Evolutionary conservation across 2,888 invertebrate genomes (phyloP), one percentile per base, ranked within the genome.

Genomic region (Apodemia duryi): DNA sequence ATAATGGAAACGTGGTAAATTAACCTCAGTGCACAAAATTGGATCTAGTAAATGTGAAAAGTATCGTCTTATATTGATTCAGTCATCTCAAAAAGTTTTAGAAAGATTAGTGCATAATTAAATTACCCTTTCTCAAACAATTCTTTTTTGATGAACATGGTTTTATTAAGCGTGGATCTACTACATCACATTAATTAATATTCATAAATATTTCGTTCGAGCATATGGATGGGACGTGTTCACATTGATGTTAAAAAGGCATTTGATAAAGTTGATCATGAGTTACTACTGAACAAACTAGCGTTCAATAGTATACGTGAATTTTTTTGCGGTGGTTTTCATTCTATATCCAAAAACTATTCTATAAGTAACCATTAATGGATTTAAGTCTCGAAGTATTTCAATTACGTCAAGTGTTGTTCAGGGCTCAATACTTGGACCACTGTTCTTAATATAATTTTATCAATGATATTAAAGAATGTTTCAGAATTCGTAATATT

Each of bases 401-500:
- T 28, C 10, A 28, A 66, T 69, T 28, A 65, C 52, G 1, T 71
- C 71, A 6, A 70, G 74, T 6, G 72, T 74, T 7, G 69, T 70
- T 0, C 74, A 73, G 38, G 73, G 73, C 6, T 72, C 70, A 9
- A 70, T 70, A 29, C 29, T 72, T 10, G 72, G 72, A 9, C 70
- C 71, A 29, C 32, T 70, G 9, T 54, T 71, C 6, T 71, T 73
- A 49, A 66, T 66, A 21, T 29, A 70, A 3, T 72, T 69, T 60
- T 21, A 69, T 72, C 28, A 72, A 71, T 63, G 70, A 70, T 49
- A 62, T 72, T n/a, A 35, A 35, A 32, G 29, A 62, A 10, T 69
- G 71, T 57, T 69, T 70, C 29, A 62, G 5, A 51, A 65, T 54
- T 63, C 64, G 51, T 62, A 67, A 4, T 69, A 67, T 28, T 70